A percentile compares a stretch with the other conserved stretches of the same genome.
Conservation (phyloP, 2,888 invertebrate genomes). For the Nephrotoma flavescens region DNA sequence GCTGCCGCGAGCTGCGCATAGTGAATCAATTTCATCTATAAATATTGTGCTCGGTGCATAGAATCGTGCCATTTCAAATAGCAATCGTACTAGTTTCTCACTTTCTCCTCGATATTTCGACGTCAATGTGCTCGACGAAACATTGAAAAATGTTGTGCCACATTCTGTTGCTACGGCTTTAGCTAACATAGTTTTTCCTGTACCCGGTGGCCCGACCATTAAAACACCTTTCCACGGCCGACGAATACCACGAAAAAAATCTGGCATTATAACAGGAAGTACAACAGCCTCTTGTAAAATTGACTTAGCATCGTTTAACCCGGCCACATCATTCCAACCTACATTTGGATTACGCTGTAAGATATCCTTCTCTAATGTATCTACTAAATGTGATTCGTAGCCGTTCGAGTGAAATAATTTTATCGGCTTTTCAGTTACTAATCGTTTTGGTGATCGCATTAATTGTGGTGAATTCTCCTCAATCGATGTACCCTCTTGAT, state of each 20-base stretch:
- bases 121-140: slow-evolving; percentile 72
- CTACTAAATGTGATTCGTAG: slow-evolving; percentile 61
- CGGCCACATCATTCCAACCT: slow-evolving; percentile 66
- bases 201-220: slow-evolving; percentile 19
- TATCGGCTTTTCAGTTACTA: slow-evolving; percentile 21
- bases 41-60: slow-evolving; percentile 84
- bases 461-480: slow-evolving; percentile 28
- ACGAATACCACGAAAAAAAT: slow-evolving; percentile 75
- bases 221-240: slow-evolving; percentile 59
- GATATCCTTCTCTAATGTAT: slow-evolving; percentile 72
- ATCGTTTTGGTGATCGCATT: slow-evolving; percentile 27
- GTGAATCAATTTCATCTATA: slow-evolving; percentile 78
- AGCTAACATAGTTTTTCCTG: slow-evolving; percentile 68
- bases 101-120: slow-evolving; percentile 87
- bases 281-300: slow-evolving; percentile 77
- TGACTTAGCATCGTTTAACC: slow-evolving; percentile 57
- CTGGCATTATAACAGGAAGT: slow-evolving; percentile 72
- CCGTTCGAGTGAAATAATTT: slow-evolving; percentile 50
- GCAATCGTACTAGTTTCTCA: slow-evolving; percentile 69
- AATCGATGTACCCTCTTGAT: slow-evolving; percentile 31
- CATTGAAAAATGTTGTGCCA: slow-evolving; percentile 75
- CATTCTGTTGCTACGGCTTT: slow-evolving; percentile 84
- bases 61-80: slow-evolving; percentile 82
- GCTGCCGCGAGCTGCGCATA: slow-evolving; percentile 67
- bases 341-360: slow-evolving; percentile 67